A percentile compares a stretch with the other conserved stretches of the same genome.
Conservation (phyloP, 2,888 invertebrate genomes). For the Adelognathus sp. region DNA sequence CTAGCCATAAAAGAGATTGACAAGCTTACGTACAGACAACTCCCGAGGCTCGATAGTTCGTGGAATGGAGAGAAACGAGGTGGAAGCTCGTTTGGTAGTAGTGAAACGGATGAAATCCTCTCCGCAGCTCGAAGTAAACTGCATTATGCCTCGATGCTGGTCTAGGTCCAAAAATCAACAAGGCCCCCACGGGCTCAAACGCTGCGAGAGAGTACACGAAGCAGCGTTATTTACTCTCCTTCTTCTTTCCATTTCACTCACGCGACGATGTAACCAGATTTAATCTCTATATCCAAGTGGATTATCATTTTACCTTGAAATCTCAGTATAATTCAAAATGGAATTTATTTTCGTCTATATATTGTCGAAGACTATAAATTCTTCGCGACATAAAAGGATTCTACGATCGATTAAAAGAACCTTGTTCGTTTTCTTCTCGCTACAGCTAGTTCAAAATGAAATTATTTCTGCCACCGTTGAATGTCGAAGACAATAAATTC, state of each 20-base stretch:
- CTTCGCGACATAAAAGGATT: no score
- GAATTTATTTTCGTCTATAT: no score
- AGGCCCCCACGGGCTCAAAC: constrained; percentile 29
- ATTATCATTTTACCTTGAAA: no score
- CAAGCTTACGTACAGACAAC: not conserved
- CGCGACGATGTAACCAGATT: constrained; percentile 24
- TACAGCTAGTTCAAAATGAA: no score
- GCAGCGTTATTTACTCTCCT: not conserved
- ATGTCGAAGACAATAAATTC: no score
- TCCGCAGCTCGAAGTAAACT: constrained; percentile 62
- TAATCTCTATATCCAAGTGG: no score
- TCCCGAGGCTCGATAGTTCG: not conserved
- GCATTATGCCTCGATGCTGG: constrained; percentile 64
- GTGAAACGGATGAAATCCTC: constrained; percentile 18
- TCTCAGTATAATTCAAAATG: no score
- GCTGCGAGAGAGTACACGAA: constrained; percentile 16
- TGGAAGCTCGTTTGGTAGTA: not conserved
- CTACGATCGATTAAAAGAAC: no score
- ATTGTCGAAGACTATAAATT: no score
- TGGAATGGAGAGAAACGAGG: constrained; percentile 4
- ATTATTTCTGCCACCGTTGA: no score
- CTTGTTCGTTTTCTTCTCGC: no score
- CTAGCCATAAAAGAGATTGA: constrained; percentile 5
- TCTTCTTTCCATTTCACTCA: constrained; percentile 1
- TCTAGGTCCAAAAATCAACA: constrained; percentile 56